Percentiles rank a stretch among this genome's conserved stretches.
Conservation (phyloP, 2,888 invertebrate species). For the Operophtera brumata region DNA sequence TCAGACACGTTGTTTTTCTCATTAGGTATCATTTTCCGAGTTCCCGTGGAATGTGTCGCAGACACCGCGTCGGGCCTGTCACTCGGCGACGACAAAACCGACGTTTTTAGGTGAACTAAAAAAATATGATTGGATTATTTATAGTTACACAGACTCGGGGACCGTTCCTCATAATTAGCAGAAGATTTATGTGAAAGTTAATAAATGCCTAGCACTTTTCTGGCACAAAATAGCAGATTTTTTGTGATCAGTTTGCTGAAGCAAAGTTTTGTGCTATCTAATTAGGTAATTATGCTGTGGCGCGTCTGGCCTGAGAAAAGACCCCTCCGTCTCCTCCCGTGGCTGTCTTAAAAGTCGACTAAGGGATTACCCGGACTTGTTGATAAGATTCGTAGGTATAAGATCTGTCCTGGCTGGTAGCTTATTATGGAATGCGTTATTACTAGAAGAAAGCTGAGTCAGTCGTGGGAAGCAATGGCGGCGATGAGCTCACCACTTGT, state of each 20-base stretch:
- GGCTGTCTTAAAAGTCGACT: too few species aligned
- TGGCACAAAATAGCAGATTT: not conserved
- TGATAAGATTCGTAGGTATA: too few species aligned
- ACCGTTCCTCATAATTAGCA: conserved; percentile 43
- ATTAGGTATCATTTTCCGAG: conserved; percentile 32
- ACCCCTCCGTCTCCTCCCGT: too few species aligned
- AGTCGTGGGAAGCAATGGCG: too few species aligned
- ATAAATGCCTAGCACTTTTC: conserved; percentile 8
- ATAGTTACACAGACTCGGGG: conserved; percentile 33
- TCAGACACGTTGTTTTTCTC: conserved; percentile 14
- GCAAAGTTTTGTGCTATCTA: not conserved
- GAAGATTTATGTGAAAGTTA: conserved; percentile 35
- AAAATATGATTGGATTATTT: conserved; percentile 48
- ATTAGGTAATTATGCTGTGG: too few species aligned
- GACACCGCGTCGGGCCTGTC: conserved; percentile 38
- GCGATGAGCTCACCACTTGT: too few species aligned
- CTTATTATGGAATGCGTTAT: too few species aligned
- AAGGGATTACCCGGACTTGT: too few species aligned
- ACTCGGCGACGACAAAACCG: conserved; percentile 36
- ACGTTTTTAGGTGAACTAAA: conserved; percentile 57
- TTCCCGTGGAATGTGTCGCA: conserved; percentile 24
- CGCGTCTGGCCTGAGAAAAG: too few species aligned
- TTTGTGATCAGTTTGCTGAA: not conserved
- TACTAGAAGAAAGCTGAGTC: too few species aligned
- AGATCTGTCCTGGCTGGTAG: too few species aligned